A percentile compares a stretch with the other conserved stretches of the same genome.
Evolutionary conservation across 2,797 vertebrate species (phyloP).

Genomic region (Ataeniobius toweri): DNA sequence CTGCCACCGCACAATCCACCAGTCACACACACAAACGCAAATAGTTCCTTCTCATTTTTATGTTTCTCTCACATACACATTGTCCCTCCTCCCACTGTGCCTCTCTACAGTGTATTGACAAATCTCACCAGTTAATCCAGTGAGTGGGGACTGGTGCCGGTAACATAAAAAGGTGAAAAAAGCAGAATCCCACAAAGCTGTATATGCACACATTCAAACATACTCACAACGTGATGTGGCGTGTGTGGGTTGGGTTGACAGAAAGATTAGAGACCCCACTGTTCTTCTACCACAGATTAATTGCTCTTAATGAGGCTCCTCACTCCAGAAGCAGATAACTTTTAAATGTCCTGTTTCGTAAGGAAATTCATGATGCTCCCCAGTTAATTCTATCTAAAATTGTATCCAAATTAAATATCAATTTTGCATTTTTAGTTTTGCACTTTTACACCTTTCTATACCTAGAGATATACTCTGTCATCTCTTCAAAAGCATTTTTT

Average conservation of each 20-base stretch:
- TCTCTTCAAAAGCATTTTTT: neutral
- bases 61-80: slow-evolving; percentile 11
- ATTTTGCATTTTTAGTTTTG: slow-evolving; percentile 29
- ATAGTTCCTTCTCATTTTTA: slow-evolving; percentile 5
- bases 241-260: slow-evolving; percentile 15
- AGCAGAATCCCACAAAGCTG: slow-evolving; percentile 28
- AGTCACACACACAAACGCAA: slow-evolving; percentile 6
- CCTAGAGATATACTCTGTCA: neutral
- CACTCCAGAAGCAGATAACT: slow-evolving; percentile 39
- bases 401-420: slow-evolving; percentile 51
- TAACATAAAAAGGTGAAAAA: slow-evolving; percentile 65
- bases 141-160: slow-evolving; percentile 61
- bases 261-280: slow-evolving; percentile 47
- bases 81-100: slow-evolving; percentile 17
- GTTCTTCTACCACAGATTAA: slow-evolving; percentile 53
- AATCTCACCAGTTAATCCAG: slow-evolving; percentile 64
- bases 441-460: slow-evolving; percentile 14
- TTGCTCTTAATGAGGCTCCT: slow-evolving; percentile 50
- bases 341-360: slow-evolving; percentile 33
- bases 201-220: slow-evolving; percentile 23
- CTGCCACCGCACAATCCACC: neutral
- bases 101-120: slow-evolving; percentile 57
- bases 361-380: slow-evolving; percentile 35
- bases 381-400: slow-evolving; percentile 24
- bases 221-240: slow-evolving; percentile 6